Percentiles rank a stretch among this genome's conserved stretches.
Conservation (phyloP, 2,797 vertebrate genomes). For the Peromyscus eremicus region DNA sequence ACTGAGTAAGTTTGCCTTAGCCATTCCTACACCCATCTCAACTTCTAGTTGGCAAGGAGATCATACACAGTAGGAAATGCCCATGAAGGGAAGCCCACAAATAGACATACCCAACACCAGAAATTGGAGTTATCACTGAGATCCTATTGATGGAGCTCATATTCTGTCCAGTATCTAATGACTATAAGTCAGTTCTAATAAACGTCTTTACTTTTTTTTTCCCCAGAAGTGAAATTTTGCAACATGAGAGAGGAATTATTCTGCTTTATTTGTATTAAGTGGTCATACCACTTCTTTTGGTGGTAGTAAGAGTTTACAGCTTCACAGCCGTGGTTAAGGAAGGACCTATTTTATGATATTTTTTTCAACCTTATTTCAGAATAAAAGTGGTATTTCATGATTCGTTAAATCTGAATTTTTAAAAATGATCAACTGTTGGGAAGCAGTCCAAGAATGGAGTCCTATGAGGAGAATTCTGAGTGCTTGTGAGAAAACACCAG, state of each 20-base stretch:
- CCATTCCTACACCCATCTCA: background rate
- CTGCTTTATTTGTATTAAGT: background rate
- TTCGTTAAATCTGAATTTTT: background rate
- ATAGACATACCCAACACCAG: no score
- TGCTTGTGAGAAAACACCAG: background rate
- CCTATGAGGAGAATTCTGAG: background rate
- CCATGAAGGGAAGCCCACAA: background rate
- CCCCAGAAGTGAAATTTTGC: constrained; percentile 5
- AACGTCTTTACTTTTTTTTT: background rate
- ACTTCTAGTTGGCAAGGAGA: background rate
- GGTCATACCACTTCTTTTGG: background rate
- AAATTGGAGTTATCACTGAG: background rate
- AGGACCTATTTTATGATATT: background rate
- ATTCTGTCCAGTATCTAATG: background rate
- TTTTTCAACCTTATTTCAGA: background rate
- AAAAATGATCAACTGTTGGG: background rate
- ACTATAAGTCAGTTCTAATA: background rate
- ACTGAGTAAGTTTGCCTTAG: background rate
- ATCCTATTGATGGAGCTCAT: background rate
- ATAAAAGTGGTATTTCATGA: background rate
- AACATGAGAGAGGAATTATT: background rate
- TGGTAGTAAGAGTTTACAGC: background rate
- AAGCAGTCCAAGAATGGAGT: background rate
- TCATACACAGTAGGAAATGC: background rate
- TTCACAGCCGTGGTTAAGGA: background rate